Conservation (phyloP, 2,113 vertebrate genomes). For the Coptodon rendalli region DNA sequence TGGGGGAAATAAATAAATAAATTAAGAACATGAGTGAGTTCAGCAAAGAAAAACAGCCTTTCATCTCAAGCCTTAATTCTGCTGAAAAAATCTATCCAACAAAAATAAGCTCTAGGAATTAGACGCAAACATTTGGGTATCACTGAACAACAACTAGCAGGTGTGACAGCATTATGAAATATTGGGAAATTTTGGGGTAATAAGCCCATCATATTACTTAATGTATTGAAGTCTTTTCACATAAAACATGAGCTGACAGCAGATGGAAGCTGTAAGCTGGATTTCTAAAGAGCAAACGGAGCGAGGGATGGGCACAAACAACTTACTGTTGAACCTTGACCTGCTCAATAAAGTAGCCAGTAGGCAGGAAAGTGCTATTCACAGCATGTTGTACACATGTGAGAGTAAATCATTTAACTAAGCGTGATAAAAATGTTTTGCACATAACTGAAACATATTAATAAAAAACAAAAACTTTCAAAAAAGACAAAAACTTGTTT, state of each 20-base stretch:
- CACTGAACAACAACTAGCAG: not conserved
- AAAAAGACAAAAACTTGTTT: not conserved
- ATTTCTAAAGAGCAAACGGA: not conserved
- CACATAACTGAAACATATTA: not conserved
- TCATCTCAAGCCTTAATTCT: not conserved
- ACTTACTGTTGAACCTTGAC: not conserved
- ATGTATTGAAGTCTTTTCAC: not conserved
- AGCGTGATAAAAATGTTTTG: not conserved
- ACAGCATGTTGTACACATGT: not conserved
- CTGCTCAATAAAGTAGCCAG: not conserved
- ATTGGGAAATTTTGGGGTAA: not conserved
- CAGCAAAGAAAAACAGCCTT: not conserved
- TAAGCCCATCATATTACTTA: not conserved
- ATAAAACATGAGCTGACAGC: not conserved
- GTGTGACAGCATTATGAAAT: not conserved
- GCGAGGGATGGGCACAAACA: not conserved
- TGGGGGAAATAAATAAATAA: fast-evolving
- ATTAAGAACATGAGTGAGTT: not conserved
- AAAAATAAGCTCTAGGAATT: not conserved
- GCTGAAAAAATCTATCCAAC: not conserved
- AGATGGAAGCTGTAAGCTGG: not conserved
- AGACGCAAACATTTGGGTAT: not conserved
- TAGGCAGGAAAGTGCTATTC: not conserved
- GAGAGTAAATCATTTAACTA: not conserved
- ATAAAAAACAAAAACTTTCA: not conserved